Base-by-base conservation (phyloP, 2,797 vertebrate species). In the Myiothlypis coronata region DNA sequence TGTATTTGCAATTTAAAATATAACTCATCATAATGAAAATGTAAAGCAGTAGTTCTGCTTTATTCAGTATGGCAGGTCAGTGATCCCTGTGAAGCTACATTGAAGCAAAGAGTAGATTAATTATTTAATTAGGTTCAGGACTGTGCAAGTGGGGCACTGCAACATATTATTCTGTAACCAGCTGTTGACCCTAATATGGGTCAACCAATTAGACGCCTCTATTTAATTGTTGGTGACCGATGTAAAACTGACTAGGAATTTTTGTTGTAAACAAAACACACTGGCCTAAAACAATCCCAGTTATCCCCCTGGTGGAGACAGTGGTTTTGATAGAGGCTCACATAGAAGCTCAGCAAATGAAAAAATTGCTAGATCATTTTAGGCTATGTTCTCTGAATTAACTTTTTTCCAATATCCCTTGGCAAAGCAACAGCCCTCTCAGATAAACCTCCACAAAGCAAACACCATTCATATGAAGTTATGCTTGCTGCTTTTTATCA, bases 1-100 rank as follows among this genome's bases (percentile, higher is more conserved):
- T 94, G 82, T 98, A 99, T 99, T 99, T 99, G 98, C 99, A 99
- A 99, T 99, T 99, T 99, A 99, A 99, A 99, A 98, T 98, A 98
- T 97, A 98, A 98, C 98, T 98, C 98, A 98, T 98, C 98, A 98
- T 99, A 99, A 99, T 99, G 99, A 99, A 99, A 99, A 99, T 99
- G 98, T 99, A 99, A 99, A 99, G 98, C 97, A 98, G 98, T 99
- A 98, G 97, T 99, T 99, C 99, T 98, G 98, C 98, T 99, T 99
- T 98, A 99, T 99, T 99, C 98, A 96, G 98, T 98, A 98, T 99
- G 99, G 98, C 99, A 99, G 99, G 98, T 99, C 98, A 99, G 98
- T 98, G 98, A 98, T 99, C 98, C 99, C 99, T 97, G 96, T 98
- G 99, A 99, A 99, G 98, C 98, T 98, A 98, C 97, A 98, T 64